Evolutionary conservation across 1,140 invertebrate species (phyloP), one percentile per base, ranked within the genome.

Genomic region (Drosophila ananassae): DNA sequence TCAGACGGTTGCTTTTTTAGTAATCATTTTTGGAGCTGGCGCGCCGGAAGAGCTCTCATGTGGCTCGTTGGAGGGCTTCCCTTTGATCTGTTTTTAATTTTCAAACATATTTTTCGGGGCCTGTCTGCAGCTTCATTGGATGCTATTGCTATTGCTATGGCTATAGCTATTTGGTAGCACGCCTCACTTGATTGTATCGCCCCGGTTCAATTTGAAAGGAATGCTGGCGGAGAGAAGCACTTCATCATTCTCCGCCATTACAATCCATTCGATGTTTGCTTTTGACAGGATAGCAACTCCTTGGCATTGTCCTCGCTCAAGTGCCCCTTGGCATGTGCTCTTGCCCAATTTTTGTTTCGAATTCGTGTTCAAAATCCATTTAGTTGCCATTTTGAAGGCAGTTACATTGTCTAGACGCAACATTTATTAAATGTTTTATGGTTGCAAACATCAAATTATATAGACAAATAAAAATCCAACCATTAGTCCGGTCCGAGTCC

Each of bases 21-120:
- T 89, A 83, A 89, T 89, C 75, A 89, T 79, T 89, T 89, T 67
- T 74, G 73, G 32, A 68, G 77, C 56, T 59, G 67, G 79, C 67
- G 62, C 75, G 58, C 71, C 73, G 66, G 78, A 89, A 83, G 83
- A 83, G 83, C 83, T 89, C 83, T 89, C 73, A 66, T 89, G 76
- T 77, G 80, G 68, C 74, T 46, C 62, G 37, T 66, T 77, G 63
- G 46, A 64, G 77, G 48, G 54, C 62, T 83, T 82, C 64, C 64
- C 83, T 89, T 89, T 89, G 83, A 89, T 89, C 83, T 89, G 76
- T 89, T 89, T 87, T 89, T 89, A 89, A 89, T 89, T 89, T 89
- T 73, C 61, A 73, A 71, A 67, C 75, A 79, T 74, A 63, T 79
- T 66, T 75, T 82, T 64, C 22, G 52, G 67, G 51, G 9, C 50